Conservation (phyloP, 2,888 invertebrate species). For the Pandemis heparana region DNA sequence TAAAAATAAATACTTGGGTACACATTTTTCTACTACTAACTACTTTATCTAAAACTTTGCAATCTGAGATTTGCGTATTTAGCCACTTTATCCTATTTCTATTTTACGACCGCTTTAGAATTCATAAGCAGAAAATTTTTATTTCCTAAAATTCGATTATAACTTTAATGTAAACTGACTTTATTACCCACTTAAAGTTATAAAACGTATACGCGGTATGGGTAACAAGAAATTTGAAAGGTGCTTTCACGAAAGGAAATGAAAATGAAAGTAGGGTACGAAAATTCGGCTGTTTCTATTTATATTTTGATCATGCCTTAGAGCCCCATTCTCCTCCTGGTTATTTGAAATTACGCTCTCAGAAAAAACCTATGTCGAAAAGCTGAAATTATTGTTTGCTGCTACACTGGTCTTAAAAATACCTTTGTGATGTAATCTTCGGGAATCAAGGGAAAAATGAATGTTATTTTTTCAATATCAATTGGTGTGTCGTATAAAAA, state of each 20-base stretch:
- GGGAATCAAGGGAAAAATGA: not conserved
- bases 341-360: slow-evolving; percentile 48
- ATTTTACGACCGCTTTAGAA: not conserved
- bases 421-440: not conserved
- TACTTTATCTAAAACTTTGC: too few relatives aligned
- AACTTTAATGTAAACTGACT: slow-evolving; percentile 15
- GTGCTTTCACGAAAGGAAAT: slow-evolving; percentile 32
- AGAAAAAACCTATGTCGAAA: slow-evolving; percentile 42
- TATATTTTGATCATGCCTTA: slow-evolving; percentile 46
- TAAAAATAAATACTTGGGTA: not conserved
- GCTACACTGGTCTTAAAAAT: slow-evolving; percentile 2
- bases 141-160: slow-evolving; percentile 17
- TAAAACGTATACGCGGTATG: slow-evolving; percentile 32
- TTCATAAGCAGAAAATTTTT: not conserved
- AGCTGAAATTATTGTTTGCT: slow-evolving; percentile 34
- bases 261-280: slow-evolving; percentile 44
- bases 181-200: slow-evolving; percentile 32
- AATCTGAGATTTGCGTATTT: too few relatives aligned
- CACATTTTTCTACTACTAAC: too few relatives aligned
- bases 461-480: not conserved
- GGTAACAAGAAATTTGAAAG: slow-evolving; percentile 40
- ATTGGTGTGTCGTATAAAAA: too few relatives aligned
- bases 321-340: slow-evolving; percentile 44
- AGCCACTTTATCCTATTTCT: not conserved
- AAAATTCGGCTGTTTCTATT: slow-evolving; percentile 43